Evolutionary conservation across 2,888 invertebrate genomes (phyloP).

Genomic region (Scotopteryx bipunctaria): DNA sequence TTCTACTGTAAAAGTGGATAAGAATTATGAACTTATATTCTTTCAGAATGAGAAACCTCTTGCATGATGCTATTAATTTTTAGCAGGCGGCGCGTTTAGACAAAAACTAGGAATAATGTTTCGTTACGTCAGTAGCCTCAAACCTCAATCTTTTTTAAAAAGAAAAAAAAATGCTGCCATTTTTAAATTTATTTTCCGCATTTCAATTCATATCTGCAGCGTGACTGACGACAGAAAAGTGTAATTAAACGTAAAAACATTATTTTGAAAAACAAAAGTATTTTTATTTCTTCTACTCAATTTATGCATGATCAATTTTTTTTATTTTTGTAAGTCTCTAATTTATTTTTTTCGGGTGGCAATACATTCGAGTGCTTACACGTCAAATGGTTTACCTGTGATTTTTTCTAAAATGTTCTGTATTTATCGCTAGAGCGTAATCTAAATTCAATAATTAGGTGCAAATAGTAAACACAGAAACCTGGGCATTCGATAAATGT

Average conservation of each 20-base stretch:
- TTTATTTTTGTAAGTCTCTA: not conserved
- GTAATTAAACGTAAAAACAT: too few relatives aligned
- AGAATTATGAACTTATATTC: too few relatives aligned
- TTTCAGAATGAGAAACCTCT: too few relatives aligned
- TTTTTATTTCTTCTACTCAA: not conserved
- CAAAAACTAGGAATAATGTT: not conserved
- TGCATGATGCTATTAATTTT: not conserved
- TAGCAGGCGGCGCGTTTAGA: not conserved
- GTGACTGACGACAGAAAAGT: too few relatives aligned
- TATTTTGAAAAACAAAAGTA: too few relatives aligned
- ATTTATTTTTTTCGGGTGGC: too few relatives aligned
- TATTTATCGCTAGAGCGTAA: slow-evolving; percentile 49
- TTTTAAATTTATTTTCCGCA: too few relatives aligned
- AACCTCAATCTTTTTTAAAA: not conserved
- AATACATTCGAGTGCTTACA: slow-evolving; percentile 50
- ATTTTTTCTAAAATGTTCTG: slow-evolving; percentile 59
- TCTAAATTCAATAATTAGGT: slow-evolving; percentile 38
- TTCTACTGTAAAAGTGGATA: too few relatives aligned
- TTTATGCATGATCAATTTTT: not conserved
- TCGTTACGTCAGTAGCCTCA: not conserved
- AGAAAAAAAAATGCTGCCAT: not conserved
- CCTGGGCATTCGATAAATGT: slow-evolving; percentile 46
- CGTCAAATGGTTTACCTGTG: slow-evolving; percentile 59
- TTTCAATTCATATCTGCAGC: too few relatives aligned
- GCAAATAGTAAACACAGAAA: slow-evolving; percentile 42